Percentiles rank a stretch among this genome's conserved stretches.
These are phyloP conservation scores for Drosophila tristis DNA, from an alignment of 1,140 invertebrate species.

Conservation along the genomic window DNA sequence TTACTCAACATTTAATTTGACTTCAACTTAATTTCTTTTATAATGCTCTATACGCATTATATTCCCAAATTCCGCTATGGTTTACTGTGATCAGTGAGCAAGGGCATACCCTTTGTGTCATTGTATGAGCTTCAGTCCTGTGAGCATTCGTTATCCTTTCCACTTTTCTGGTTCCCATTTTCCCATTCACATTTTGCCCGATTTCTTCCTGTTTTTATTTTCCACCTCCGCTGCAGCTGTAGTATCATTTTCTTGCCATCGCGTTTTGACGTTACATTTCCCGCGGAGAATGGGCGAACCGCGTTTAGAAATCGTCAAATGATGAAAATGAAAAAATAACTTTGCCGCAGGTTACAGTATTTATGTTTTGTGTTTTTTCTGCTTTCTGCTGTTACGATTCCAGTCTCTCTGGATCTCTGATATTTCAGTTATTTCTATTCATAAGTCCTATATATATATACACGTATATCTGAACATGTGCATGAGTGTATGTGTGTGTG, in stretches of 20 bases:
- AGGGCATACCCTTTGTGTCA: no score
- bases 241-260: conserved; percentile 18
- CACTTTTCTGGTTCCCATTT: conserved; percentile 25
- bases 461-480: not conserved
- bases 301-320: conserved; percentile 71
- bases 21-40: no score
- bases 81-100: no score
- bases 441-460: conserved; percentile 10
- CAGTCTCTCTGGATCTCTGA: conserved; percentile 25
- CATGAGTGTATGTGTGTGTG: not conserved
- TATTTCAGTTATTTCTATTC: conserved; percentile 46
- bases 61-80: no score
- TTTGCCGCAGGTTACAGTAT: conserved; percentile 63
- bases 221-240: not conserved
- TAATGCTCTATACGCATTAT: no score
- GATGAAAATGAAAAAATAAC: conserved; percentile 76
- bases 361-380: conserved; percentile 51
- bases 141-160: not conserved
- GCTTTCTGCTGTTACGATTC: conserved; percentile 31
- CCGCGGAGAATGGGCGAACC: conserved; percentile 5
- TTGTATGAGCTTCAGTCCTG: no score
- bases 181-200: conserved; percentile 26
- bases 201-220: conserved; percentile 26
- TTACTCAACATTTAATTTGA: no score
- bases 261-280: conserved; percentile 30